Evolutionary conservation across 2,888 invertebrate species (phyloP).

Genomic region (Dicyrtomina minuta): DNA sequence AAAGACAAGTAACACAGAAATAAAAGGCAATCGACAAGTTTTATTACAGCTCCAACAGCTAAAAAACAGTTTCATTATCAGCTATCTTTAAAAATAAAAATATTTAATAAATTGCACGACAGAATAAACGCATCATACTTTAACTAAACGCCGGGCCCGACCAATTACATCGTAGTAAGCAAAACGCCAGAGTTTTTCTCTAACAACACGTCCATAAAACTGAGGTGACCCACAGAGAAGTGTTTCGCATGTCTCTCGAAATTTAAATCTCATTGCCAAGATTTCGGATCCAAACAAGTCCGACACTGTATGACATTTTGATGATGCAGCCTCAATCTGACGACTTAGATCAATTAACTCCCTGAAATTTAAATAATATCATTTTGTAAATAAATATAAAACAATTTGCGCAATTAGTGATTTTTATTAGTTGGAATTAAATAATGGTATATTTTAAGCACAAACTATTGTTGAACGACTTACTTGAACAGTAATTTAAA

Average conservation of each 20-base stretch:
- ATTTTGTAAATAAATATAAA: background rate
- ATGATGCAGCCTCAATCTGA: slow-evolving; percentile 41
- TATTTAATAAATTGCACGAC: background rate
- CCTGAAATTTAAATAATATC: slow-evolving; percentile 1
- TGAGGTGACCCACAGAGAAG: slow-evolving; percentile 41
- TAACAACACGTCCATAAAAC: slow-evolving; percentile 38
- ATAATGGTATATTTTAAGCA: background rate
- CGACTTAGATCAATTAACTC: slow-evolving; percentile 37
- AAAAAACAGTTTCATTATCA: too few relatives aligned
- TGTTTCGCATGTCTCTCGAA: slow-evolving; percentile 43
- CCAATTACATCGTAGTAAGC: slow-evolving; percentile 46
- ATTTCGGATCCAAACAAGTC: slow-evolving; percentile 47
- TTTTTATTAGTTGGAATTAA: background rate
- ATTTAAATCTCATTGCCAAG: slow-evolving; percentile 33
- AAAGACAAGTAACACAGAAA: too few relatives aligned
- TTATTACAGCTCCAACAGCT: too few relatives aligned
- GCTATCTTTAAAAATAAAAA: background rate
- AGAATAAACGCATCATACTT: background rate
- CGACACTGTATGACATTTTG: slow-evolving; percentile 43
- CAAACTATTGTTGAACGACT: background rate
- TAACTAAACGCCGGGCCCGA: slow-evolving; percentile 41
- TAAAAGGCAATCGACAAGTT: background rate
- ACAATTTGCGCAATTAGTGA: background rate
- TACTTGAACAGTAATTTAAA: slow-evolving; percentile 24
- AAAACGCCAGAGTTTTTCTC: slow-evolving; percentile 49